Base-by-base conservation (phyloP, 2,113 vertebrate species). In the Clarias magur region DNA sequence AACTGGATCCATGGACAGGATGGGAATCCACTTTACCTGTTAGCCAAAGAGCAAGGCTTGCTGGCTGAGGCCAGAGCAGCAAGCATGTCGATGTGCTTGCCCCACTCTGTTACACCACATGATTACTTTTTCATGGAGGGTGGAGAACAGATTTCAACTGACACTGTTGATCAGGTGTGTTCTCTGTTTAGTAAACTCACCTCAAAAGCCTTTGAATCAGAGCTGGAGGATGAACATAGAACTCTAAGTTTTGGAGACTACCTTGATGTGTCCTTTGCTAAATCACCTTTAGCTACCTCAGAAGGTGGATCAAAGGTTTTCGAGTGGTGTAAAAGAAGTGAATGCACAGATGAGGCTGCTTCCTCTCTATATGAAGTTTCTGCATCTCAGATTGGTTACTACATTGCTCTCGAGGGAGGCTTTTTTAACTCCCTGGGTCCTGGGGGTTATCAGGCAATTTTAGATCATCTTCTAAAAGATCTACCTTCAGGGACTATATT, bases 281-380 rank as follows among this genome's bases (percentile, higher is more conserved):
- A 82, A 27, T 85, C 87, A 1, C 48, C 70, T 27, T 53, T 90
- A 86, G 85, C 73, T 0, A 59, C 38, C 0, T 78, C 80, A 16
- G 60, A 89, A 72, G 87, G 86, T 9, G 76, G 42, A 27, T 63
- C 67, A 27, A 88, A 80, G 21, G 67, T 93, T 42, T 93, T 90
- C 56, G 92, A 93, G 85, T 93, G 93, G 93, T 93, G 93, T 67
- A 93, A 93, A 67, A 90, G 92, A 80, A 82, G 17, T 10, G 92
- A 93, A 82, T 93, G 93, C 54, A 91, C 92, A 25, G 92, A 93
- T 25, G 92, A 93, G 59, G 93, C 92, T 57, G 89, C 92, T 73
- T 91, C 92, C 68, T 93, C 92, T 27, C 91, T 93, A 25, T 93
- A 93, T 82, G 92, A 93, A 34, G 89, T 92, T 82, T 92, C 92